Evolutionary conservation across 1,140 invertebrate genomes (phyloP).

Genomic region (Microvelia longipes): DNA sequence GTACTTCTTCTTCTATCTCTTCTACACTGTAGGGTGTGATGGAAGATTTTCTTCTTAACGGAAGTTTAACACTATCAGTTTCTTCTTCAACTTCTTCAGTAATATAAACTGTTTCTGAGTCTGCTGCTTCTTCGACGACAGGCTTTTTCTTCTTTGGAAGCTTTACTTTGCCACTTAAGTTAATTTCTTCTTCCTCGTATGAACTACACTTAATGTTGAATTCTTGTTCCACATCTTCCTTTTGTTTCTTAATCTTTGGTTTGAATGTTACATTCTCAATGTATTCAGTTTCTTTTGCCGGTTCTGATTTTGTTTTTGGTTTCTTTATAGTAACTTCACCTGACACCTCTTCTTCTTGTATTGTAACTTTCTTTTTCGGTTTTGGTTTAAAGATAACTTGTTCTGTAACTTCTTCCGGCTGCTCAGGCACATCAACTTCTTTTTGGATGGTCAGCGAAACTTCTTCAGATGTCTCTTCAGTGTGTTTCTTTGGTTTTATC

Average conservation of each 20-base stretch:
- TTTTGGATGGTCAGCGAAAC: constrained; percentile 21
- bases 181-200: constrained; percentile 72
- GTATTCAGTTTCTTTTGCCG: constrained; percentile 16
- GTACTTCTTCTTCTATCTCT: constrained; percentile 24
- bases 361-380: constrained; percentile 24
- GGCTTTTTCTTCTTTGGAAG: constrained; percentile 59
- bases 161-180: constrained; percentile 64
- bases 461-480: constrained; percentile 22
- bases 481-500: constrained; percentile 18
- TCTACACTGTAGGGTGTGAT: constrained; percentile 20
- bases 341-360: constrained; percentile 28
- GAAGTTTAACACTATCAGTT: constrained; percentile 39
- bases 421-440: constrained; percentile 24
- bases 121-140: constrained; percentile 48
- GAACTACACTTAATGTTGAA: constrained; percentile 67
- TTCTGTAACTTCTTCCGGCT: constrained; percentile 21
- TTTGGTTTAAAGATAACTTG: constrained; percentile 22
- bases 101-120: constrained; percentile 41
- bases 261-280: constrained; percentile 20
- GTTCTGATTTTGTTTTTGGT: constrained; percentile 15
- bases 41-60: constrained; percentile 19
- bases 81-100: constrained; percentile 47
- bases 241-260: constrained; percentile 10
- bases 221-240: constrained; percentile 67
- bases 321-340: constrained; percentile 19